Evolutionary conservation across 2,888 invertebrate species (phyloP), one percentile per base, ranked within the genome.

Genomic region (Limnephilus marmoratus): DNA sequence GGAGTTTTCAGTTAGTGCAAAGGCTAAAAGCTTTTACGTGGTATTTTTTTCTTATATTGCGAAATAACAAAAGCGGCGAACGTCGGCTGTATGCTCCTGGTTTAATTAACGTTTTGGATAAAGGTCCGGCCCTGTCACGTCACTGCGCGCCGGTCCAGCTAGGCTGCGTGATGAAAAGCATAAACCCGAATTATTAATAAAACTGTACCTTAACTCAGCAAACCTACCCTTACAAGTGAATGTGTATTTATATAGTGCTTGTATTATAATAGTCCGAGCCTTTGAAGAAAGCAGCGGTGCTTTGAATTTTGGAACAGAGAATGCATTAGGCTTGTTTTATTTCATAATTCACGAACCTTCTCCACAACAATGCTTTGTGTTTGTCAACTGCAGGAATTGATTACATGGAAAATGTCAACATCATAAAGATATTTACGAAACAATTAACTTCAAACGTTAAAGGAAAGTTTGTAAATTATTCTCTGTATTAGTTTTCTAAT

Each of bases 61-160:
- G 0, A 24, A 68, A 68, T 18, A 68, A 18, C 18, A 68, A 68
- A 18, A 68, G 68, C 68, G 68, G 68, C 4, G 68, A 18, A 68
- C 7, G n/a, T 68, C 9, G 24, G 68, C 68, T 37, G 18, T 37
- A 37, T 24, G 83, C 11, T 24, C 37, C 18, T 18, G 37, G 37
- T 83, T 83, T 83, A 37, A 83, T 83, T 83, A 83, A 83, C 24
- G 83, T 24, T 37, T 24, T 37, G 83, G 83, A 83, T 83, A 34
- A 37, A 83, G 83, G 83, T 18, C 83, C 83, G 18, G 18, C 83
- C 24, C 37, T 83, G 83, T 34, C 37, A 83, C 34, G 83, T 37
- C 34, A 83, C 11, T 5, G 83, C 68, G 53, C 18, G 41, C 24
- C 37, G 83, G 83, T 68, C 37, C 37, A 41, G 34, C 37, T 37